Base-by-base conservation (phyloP, 2,113 vertebrate genomes). In the Cheilinus undulatus region DNA sequence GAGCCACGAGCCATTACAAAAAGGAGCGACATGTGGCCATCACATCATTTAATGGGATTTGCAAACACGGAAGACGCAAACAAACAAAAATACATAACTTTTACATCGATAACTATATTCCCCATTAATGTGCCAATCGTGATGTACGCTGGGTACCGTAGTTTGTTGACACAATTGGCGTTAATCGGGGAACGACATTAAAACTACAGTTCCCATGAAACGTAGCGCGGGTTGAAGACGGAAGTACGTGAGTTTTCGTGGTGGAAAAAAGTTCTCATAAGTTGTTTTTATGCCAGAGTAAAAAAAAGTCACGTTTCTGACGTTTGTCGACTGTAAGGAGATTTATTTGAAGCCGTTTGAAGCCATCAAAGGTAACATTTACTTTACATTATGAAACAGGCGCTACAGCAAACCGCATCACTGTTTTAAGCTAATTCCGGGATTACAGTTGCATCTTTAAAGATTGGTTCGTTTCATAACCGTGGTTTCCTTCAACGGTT, bases 211-310 rank as follows among this genome's bases (percentile, higher is more conserved):
- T 84, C 85, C 88, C 77, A 40, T 17, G 19, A 8, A 1, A 2
- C 60, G 3, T 40, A 46, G 50, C 73, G 76, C 32, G 0, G 4
- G 0, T 5, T 64, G 5, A 77, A 60, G 7, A 14, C 77, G 87
- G 91, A 91, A 84, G 78, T 69, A 42, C 30, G 64, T 14, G 28
- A 34, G 27, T 78, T 85, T 83, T 8, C 62, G 76, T 67, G 24
- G 69, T 83, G 86, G 87, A 82, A 87, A 88, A 89, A 92, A 91
- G 76, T 93, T 89, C 46, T 87, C 75, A 73, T 82, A 70, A 27
- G 42, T 87, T 83, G 76, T 88, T 80, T 86, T 83, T 62, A 46
- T 78, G 63, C 63, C 75, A 81, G 58, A 13, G 53, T 61, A 52
- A 34, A 40, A 46, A 63, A 88, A 85, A 86, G 69, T 86, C 69